These are phyloP conservation scores for Beris morrisii DNA, from an alignment of 2,888 invertebrate species.

Conservation along the genomic window DNA sequence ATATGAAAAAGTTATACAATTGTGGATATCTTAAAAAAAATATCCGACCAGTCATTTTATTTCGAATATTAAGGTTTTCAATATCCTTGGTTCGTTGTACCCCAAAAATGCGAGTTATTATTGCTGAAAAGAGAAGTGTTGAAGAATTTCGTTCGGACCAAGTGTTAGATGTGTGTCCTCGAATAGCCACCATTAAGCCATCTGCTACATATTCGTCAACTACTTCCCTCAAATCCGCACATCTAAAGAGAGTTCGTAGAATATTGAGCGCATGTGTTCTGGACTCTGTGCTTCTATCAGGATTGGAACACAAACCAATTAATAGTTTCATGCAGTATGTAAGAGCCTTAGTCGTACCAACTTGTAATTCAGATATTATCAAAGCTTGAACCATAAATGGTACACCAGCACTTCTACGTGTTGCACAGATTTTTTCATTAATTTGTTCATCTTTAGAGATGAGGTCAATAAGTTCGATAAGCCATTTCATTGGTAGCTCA, in stretches of 20 bases:
- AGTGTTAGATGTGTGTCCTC: slow-evolving; percentile 69
- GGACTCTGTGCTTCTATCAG: slow-evolving; percentile 54
- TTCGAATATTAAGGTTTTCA: slow-evolving; percentile 63
- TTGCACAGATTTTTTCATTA: slow-evolving; percentile 67
- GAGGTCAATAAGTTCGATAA: slow-evolving; percentile 62
- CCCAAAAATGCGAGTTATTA: slow-evolving; percentile 86
- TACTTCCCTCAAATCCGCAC: slow-evolving; percentile 73
- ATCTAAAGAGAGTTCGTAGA: slow-evolving; percentile 76
- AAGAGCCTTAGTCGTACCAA: slow-evolving; percentile 62
- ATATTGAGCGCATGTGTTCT: slow-evolving; percentile 85
- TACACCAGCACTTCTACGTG: slow-evolving; percentile 89
- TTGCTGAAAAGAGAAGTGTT: slow-evolving; percentile 78
- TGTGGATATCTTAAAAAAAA: slow-evolving; percentile 72
- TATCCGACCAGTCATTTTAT: slow-evolving; percentile 73
- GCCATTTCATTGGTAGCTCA: slow-evolving; percentile 66
- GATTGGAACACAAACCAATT: slow-evolving; percentile 50
- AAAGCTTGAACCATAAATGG: slow-evolving; percentile 87
- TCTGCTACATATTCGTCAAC: slow-evolving; percentile 69
- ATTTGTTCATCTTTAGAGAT: slow-evolving; percentile 57
- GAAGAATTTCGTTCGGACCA: slow-evolving; percentile 89
- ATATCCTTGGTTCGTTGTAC: slow-evolving; percentile 67
- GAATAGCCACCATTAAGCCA: slow-evolving; percentile 72
- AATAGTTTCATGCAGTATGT: slow-evolving; percentile 63
- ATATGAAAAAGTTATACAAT: slow-evolving; percentile 61
- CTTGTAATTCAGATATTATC: slow-evolving; percentile 71